Evolutionary conservation across 2,797 vertebrate genomes (phyloP), one percentile per base, ranked within the genome.

Genomic region (Eidolon dupreanum): DNA sequence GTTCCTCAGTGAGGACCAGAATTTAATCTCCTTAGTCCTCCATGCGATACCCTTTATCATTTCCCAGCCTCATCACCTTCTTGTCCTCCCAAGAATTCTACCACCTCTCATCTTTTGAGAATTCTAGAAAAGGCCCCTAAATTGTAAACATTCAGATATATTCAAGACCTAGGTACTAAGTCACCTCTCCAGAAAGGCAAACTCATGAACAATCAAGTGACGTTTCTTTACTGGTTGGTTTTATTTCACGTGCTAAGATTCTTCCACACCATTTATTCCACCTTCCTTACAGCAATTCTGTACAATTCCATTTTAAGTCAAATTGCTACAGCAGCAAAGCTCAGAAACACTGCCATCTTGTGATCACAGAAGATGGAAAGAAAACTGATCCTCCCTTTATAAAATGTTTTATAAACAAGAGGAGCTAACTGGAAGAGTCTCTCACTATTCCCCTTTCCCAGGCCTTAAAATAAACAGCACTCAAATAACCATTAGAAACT

Each of bases 321-420:
- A 68, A 36, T 28, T 20, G 55, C 4, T 12, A 0, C 9, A 4
- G 55, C 41, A 74, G 55, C n/a, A 70, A 87, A 79, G 19, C 57
- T 96, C 93, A 86, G 88, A 94, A 91, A 97, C 66, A 96, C 83
- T 95, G 96, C 95, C 97, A 95, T 38, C 97, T 97, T 26, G 93
- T 96, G 97, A 53, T 71, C 66, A 38, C 17, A 71, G 33, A n/a
- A 51, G 33, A 38, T 61, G 26, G 6, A 43, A 57, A 38, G n/a
- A 41, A 74, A 85, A 73, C 6, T 2, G 8, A 53, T 61, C 12
- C 15, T 68, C 10, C 38, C 26, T 31, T 74, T 57, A 46, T 4
- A n/a, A 71, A 61, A 49, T 22, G 6, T 49, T 51, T 26, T 15
- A 5, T 24, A 41, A 59, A 43, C 4, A 74, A 38, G 5, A 93